Conservation (phyloP, 1,140 invertebrate species). For the Drosophila lacteicornis region DNA sequence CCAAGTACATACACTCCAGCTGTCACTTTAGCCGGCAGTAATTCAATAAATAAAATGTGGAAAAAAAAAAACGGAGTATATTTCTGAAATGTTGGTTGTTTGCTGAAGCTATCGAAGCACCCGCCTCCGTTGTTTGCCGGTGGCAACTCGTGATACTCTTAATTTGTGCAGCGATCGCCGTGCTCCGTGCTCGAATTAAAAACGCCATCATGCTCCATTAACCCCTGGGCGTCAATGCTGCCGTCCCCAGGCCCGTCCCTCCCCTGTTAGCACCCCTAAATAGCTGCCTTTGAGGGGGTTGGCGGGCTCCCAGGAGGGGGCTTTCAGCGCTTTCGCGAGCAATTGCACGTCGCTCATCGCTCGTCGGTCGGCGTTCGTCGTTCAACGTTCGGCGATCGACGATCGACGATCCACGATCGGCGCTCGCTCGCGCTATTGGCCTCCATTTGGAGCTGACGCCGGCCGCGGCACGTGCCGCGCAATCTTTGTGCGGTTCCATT, state of each 20-base stretch:
- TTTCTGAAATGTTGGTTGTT: slow-evolving; percentile 6
- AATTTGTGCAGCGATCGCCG: slow-evolving; percentile 50
- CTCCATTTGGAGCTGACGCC: slow-evolving; percentile 65
- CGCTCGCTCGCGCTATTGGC: slow-evolving; percentile 54
- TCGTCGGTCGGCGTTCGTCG: slow-evolving; percentile 17
- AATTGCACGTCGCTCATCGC: slow-evolving; percentile 67
- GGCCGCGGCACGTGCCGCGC: slow-evolving; percentile 70
- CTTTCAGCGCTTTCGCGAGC: slow-evolving; percentile 63
- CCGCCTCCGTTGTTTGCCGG: background rate
- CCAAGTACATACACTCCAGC: slow-evolving; percentile 17
- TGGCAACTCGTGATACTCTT: slow-evolving; percentile 30
- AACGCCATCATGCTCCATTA: slow-evolving; percentile 73
- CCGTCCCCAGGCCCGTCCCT: background rate
- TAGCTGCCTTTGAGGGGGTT: slow-evolving; percentile 3
- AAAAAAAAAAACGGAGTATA: background rate
- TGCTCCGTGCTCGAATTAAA: slow-evolving; percentile 61
- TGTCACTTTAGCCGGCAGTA: slow-evolving; percentile 5
- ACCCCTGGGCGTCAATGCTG: slow-evolving; percentile 46
- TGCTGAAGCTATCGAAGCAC: slow-evolving; percentile 10
- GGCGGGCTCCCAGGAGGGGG: background rate
- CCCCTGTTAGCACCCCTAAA: background rate
- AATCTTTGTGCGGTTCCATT: slow-evolving; percentile 65
- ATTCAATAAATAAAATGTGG: slow-evolving; percentile 4
- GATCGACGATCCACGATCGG: background rate
- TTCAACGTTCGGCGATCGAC: slow-evolving; percentile 14